A percentile compares a stretch with the other conserved stretches of the same genome.
Conservation (phyloP, 2,113 vertebrate species). For the Penelope pileata region DNA sequence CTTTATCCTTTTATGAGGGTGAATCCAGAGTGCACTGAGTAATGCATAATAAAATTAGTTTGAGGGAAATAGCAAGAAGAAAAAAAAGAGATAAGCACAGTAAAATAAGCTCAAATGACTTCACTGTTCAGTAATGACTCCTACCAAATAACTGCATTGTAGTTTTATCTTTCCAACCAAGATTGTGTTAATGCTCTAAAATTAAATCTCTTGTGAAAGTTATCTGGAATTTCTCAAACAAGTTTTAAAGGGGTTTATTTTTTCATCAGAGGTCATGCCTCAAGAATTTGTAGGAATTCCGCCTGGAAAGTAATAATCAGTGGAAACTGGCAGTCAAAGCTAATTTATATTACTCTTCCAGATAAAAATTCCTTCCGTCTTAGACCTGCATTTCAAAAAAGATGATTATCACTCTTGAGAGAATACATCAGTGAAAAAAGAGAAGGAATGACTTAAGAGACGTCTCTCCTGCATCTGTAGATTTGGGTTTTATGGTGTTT, state of each 20-base stretch:
- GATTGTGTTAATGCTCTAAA: constrained; percentile 85
- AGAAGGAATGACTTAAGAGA: constrained; percentile 76
- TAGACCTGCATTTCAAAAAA: constrained; percentile 88
- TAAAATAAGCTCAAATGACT: constrained; percentile 84
- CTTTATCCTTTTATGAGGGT: constrained; percentile 82
- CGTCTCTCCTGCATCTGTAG: constrained; percentile 62
- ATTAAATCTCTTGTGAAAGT: constrained; percentile 86
- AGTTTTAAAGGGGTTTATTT: constrained; percentile 87
- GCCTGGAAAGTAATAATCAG: constrained; percentile 92
- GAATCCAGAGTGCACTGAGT: constrained; percentile 82
- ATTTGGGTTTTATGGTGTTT: constrained; percentile 38
- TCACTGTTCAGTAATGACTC: constrained; percentile 83
- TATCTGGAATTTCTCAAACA: constrained; percentile 90
- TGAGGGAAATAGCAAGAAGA: not conserved
- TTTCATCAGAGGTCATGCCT: constrained; percentile 86
- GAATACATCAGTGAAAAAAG: constrained; percentile 79
- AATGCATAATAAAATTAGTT: constrained; percentile 81
- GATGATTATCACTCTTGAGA: constrained; percentile 89
- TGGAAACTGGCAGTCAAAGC: constrained; percentile 92
- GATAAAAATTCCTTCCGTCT: constrained; percentile 97
- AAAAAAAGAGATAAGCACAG: constrained; percentile 75
- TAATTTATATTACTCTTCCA: constrained; percentile 90
- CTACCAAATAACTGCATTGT: constrained; percentile 80
- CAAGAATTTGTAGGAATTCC: constrained; percentile 90
- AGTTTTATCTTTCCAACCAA: constrained; percentile 84